Evolutionary conservation across 2,888 invertebrate species (phyloP).

Genomic region (Mongoloraphidia duomilia): DNA sequence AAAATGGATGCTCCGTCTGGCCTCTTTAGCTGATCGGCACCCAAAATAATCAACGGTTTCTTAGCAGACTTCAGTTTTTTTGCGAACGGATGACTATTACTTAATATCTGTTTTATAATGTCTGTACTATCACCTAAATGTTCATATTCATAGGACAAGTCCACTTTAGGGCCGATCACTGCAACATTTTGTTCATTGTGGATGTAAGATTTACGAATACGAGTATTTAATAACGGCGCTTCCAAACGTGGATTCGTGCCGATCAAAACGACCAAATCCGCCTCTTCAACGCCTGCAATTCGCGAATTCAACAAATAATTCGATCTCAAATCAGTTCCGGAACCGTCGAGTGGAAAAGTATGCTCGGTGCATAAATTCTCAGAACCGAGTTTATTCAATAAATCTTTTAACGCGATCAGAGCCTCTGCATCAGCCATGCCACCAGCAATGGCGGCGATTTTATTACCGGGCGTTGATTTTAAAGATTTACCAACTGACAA

Average conservation of each 20-base stretch:
- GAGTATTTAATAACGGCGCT: conserved; percentile 89
- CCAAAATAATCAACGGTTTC: conserved; percentile 81
- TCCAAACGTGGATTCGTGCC: conserved; percentile 97
- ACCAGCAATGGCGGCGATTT: conserved; percentile 74
- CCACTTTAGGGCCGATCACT: conserved; percentile 77
- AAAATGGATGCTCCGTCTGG: conserved; percentile 65
- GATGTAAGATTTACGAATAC: conserved; percentile 89
- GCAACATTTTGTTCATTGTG: conserved; percentile 83
- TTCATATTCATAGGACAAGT: conserved; percentile 86
- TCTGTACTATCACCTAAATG: conserved; percentile 72
- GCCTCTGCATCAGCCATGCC: conserved; percentile 86
- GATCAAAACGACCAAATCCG: conserved; percentile 81
- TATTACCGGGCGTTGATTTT: conserved; percentile 41
- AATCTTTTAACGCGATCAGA: conserved; percentile 81
- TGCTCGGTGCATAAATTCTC: conserved; percentile 85
- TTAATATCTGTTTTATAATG: conserved; percentile 57
- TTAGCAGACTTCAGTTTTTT: conserved; percentile 61
- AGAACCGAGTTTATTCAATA: conserved; percentile 73
- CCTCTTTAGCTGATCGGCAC: conserved; percentile 68
- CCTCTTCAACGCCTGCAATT: conserved; percentile 82
- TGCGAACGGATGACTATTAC: conserved; percentile 53
- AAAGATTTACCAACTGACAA: conserved; percentile 56
- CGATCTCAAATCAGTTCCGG: conserved; percentile 76
- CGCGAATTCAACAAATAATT: conserved; percentile 85
- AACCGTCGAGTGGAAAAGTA: conserved; percentile 64